These are phyloP conservation scores for Melanerpes formicivorus DNA, from an alignment of 2,113 vertebrate genomes.

Conservation along the genomic window DNA sequence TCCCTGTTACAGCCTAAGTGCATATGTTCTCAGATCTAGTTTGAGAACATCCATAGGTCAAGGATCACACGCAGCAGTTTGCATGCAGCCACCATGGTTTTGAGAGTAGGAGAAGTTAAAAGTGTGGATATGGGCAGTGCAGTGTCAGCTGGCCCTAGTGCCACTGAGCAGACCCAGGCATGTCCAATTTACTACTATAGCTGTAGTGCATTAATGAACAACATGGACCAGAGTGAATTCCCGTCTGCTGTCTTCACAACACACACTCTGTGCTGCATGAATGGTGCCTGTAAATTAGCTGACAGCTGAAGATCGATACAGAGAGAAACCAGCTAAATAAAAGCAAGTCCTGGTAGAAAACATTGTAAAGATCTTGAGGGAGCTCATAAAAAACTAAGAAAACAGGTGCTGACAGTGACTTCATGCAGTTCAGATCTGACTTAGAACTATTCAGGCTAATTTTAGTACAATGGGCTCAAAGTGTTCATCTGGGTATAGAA, in stretches of 20 bases:
- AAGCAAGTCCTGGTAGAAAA: background rate
- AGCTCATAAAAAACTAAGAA: background rate
- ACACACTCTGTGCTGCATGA: background rate
- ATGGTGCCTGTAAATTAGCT: background rate
- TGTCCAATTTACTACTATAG: background rate
- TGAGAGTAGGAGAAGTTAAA: background rate
- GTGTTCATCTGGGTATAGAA: background rate
- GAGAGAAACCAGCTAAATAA: background rate
- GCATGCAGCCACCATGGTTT: background rate
- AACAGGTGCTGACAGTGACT: background rate
- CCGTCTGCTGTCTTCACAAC: background rate
- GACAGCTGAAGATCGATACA: background rate
- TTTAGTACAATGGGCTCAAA: background rate
- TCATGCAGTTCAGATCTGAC: background rate
- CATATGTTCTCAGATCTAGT: background rate
- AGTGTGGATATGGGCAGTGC: background rate
- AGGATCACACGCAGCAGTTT: rapidly evolving
- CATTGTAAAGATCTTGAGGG: background rate
- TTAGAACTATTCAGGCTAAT: background rate
- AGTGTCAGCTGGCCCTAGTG: background rate
- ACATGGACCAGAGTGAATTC: background rate
- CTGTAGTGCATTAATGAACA: background rate
- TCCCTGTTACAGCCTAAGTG: background rate
- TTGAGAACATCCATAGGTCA: rapidly evolving
- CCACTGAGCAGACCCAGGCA: rapidly evolving